Evolutionary conservation across 2,888 invertebrate species (phyloP).

Genomic region (Synergus umbraculus): DNA sequence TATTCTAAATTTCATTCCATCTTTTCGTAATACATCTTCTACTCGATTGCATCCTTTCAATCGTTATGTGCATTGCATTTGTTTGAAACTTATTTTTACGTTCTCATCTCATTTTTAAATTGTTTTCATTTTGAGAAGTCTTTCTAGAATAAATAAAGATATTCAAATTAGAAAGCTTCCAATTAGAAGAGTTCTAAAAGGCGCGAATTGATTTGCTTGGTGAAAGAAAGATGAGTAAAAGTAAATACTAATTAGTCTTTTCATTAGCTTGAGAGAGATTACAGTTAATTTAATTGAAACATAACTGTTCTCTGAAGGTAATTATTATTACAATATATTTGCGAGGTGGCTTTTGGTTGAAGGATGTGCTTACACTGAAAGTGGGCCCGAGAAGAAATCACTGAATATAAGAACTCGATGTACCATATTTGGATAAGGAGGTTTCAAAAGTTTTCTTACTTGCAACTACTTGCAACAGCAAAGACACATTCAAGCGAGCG

Average conservation of each 20-base stretch:
- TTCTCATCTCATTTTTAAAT: too few relatives aligned
- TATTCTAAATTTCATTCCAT: constrained; percentile 15
- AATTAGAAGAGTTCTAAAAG: too few relatives aligned
- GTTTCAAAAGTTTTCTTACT: constrained; percentile 55
- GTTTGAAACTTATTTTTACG: too few relatives aligned
- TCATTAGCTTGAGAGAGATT: neutral
- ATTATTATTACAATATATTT: constrained; percentile 2
- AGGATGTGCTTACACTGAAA: constrained; percentile 1
- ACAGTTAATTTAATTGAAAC: neutral
- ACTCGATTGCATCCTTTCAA: neutral
- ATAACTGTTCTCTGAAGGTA: neutral
- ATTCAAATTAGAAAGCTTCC: too few relatives aligned
- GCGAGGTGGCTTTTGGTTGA: neutral
- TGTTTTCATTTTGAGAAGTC: too few relatives aligned
- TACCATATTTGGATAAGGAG: constrained; percentile 66
- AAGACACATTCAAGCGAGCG: constrained; percentile 60
- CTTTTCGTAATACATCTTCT: neutral
- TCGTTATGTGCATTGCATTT: too few relatives aligned
- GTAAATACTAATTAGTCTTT: too few relatives aligned
- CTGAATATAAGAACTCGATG: constrained; percentile 58
- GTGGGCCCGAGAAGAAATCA: constrained; percentile 47
- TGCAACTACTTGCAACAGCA: constrained; percentile 46
- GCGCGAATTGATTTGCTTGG: too few relatives aligned
- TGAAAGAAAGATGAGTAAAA: too few relatives aligned
- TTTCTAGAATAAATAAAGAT: too few relatives aligned